Conservation (phyloP, 2,888 invertebrate genomes). For the Eristalis tenax region DNA sequence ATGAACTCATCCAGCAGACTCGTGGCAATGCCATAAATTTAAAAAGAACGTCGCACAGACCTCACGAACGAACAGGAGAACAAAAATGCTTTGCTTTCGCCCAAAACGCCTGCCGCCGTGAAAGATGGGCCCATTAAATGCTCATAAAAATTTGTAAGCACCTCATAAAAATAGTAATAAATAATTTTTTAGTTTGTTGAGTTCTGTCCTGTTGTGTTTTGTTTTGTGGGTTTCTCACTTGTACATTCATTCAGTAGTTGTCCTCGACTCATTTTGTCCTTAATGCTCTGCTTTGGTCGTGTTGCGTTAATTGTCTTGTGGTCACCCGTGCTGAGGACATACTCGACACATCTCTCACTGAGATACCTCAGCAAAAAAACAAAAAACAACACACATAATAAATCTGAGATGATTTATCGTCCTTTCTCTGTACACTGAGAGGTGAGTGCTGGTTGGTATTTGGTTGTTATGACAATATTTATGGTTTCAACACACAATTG, state of each 20-base stretch:
- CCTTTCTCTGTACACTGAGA: slow-evolving; percentile 19
- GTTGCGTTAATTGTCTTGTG: slow-evolving; percentile 66
- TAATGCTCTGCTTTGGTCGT: slow-evolving; percentile 59
- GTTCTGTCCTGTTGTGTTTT: slow-evolving; percentile 54
- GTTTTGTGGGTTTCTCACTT: slow-evolving; percentile 59
- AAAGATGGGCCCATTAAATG: slow-evolving; percentile 80
- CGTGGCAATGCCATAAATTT: slow-evolving; percentile 71
- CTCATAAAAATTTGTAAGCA: slow-evolving; percentile 82
- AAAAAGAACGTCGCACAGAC: slow-evolving; percentile 42
- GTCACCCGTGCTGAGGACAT: slow-evolving; percentile 67
- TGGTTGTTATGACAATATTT: slow-evolving; percentile 64
- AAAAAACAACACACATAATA: slow-evolving; percentile 44
- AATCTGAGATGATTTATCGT: slow-evolving; percentile 69
- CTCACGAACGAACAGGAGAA: slow-evolving; percentile 54
- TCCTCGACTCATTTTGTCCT: slow-evolving; percentile 72
- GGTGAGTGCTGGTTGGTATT: background rate
- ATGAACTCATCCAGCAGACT: slow-evolving; percentile 47
- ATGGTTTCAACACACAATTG: slow-evolving; percentile 67
- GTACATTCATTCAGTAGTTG: slow-evolving; percentile 62
- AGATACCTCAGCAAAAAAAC: slow-evolving; percentile 10
- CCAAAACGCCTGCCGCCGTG: slow-evolving; percentile 68
- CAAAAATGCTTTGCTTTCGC: slow-evolving; percentile 55
- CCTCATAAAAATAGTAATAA: slow-evolving; percentile 82
- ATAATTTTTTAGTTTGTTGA: slow-evolving; percentile 75
- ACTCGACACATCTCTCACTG: slow-evolving; percentile 24